These are phyloP conservation scores for Tamias sibiricus DNA, from an alignment of 2,113 vertebrate species.

Conservation along the genomic window DNA sequence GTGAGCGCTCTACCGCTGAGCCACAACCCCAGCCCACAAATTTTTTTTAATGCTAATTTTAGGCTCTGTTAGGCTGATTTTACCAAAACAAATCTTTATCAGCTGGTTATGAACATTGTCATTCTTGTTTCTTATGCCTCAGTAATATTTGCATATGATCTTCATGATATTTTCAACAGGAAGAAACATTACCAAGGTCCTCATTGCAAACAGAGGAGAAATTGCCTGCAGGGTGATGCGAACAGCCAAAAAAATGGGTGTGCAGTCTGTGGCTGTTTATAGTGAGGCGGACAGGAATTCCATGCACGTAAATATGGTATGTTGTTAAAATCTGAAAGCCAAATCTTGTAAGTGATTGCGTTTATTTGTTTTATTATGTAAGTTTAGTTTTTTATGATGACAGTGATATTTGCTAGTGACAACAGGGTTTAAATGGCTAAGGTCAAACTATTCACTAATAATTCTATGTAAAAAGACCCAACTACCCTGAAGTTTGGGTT, in stretches of 20 bases:
- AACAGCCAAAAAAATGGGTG: conserved; percentile 96
- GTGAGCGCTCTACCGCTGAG: too few relatives aligned
- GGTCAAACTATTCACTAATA: background rate
- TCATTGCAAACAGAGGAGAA: conserved; percentile 97
- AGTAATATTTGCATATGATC: conserved; percentile 51
- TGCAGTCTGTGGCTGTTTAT: conserved; percentile 97
- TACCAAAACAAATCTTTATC: background rate
- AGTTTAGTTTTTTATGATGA: background rate
- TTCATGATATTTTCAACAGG: conserved; percentile 83
- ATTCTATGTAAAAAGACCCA: background rate
- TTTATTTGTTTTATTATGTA: conserved; percentile 37
- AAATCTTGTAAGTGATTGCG: background rate
- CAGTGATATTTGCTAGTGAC: background rate
- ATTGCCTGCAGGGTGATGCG: conserved; percentile 98
- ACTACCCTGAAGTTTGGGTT: background rate
- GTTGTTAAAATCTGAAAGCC: conserved; percentile 20
- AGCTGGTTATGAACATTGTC: background rate
- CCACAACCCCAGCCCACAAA: too few relatives aligned
- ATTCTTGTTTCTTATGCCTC: conserved; percentile 9
- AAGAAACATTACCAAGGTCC: conserved; percentile 93
- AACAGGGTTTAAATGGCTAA: background rate
- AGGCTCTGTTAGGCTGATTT: background rate
- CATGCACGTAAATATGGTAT: conserved; percentile 98
- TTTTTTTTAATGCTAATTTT: conserved; percentile 15
- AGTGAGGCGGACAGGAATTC: conserved; percentile 95